These are phyloP conservation scores for Elephas maximus DNA, from an alignment of 2,113 vertebrate genomes.

Conservation along the genomic window DNA sequence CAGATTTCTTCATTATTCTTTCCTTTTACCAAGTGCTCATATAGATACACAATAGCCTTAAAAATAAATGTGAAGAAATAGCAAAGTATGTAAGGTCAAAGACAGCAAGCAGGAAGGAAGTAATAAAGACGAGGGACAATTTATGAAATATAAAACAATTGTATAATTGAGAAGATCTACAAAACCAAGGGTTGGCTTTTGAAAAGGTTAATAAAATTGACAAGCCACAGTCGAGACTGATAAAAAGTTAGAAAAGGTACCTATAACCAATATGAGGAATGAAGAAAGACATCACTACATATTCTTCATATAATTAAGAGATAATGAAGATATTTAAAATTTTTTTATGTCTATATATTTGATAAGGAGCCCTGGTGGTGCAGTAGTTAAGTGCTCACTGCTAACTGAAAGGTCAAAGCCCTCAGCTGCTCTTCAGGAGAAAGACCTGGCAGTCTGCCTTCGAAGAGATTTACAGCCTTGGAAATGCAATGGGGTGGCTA, in stretches of 20 bases:
- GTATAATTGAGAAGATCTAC: background rate
- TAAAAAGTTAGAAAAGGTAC: background rate
- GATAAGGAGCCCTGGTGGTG: background rate
- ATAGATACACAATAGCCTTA: background rate
- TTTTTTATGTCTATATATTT: background rate
- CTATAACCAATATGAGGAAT: slow-evolving; percentile 9
- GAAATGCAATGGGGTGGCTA: background rate
- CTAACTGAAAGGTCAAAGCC: background rate
- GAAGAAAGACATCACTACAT: background rate
- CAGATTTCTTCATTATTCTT: background rate
- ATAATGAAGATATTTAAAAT: slow-evolving; percentile 20
- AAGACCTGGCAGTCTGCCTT: background rate
- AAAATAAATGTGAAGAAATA: background rate
- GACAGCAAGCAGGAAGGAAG: background rate
- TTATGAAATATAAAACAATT: slow-evolving; percentile 26
- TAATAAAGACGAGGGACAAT: background rate
- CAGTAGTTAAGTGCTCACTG: background rate
- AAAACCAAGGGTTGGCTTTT: slow-evolving; percentile 2
- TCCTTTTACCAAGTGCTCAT: background rate
- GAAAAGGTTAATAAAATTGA: slow-evolving; percentile 20
- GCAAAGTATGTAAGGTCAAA: slow-evolving; percentile 23
- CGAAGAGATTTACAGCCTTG: background rate
- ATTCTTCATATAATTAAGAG: slow-evolving; percentile 39
- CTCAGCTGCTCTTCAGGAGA: background rate
- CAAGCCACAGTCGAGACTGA: background rate